Conservation (phyloP, 2,113 vertebrate species). For the Enhydra lutris region DNA sequence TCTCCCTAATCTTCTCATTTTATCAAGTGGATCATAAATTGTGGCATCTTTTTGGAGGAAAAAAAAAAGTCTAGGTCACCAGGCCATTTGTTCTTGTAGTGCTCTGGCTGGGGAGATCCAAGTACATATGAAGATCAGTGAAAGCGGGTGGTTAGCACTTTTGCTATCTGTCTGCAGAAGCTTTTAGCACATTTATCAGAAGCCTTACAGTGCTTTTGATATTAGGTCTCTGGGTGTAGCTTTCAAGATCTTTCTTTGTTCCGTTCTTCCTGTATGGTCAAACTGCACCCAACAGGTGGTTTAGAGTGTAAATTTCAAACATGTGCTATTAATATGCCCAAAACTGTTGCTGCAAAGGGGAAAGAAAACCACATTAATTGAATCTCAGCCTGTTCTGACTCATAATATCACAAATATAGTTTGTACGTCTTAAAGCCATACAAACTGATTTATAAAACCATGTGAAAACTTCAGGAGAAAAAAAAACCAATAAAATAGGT, state of each 20-base stretch:
- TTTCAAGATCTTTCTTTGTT: conserved; percentile 44
- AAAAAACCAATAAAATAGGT: background rate
- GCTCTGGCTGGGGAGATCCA: background rate
- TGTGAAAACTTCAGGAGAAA: background rate
- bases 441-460: background rate
- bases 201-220: conserved; percentile 18
- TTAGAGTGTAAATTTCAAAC: conserved; percentile 26
- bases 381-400: background rate
- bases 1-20: background rate
- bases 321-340: conserved; percentile 38
- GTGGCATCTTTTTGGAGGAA: background rate
- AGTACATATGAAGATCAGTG: background rate
- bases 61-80: background rate
- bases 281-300: background rate
- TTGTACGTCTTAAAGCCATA: background rate
- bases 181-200: background rate
- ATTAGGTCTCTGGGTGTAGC: background rate
- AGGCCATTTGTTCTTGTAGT: background rate
- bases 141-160: too few species aligned
- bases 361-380: background rate
- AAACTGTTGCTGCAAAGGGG: conserved; percentile 45
- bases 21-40: background rate
- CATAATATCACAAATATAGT: background rate
- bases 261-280: background rate
- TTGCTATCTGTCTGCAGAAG: background rate